Evolutionary conservation across 2,113 vertebrate species (phyloP), one percentile per base, ranked within the genome.

Genomic region (Verasper variegatus): DNA sequence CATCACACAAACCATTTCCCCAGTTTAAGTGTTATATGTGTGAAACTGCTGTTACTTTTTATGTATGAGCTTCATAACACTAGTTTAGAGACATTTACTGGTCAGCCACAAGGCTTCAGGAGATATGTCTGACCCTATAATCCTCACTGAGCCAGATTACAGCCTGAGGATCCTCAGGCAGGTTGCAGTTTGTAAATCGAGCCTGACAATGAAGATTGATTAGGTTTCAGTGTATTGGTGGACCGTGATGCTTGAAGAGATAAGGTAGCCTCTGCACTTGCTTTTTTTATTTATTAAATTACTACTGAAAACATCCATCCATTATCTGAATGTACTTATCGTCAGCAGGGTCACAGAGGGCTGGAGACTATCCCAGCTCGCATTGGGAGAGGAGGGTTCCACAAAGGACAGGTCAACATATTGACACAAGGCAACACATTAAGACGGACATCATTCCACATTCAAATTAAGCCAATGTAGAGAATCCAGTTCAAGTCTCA

Each of bases 151-250:
- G 58, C 76, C 58, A 81, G 74, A 83, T 68, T 80, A 42, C 64
- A 63, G 67, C 58, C 26, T 11, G 10, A 67, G 52, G 37, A 37
- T 73, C 64, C 65, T 51, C 40, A 63, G 69, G 67, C 71, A 65
- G 11, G 31, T 40, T 23, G 20, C 26, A 18, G 40, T 78, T 75
- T 76, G 71, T 79, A 47, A 83, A 84, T 77, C 70, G 55, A 56
- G 66, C 52, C 55, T 59, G 67, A 68, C 76, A 78, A 68, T 69
- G 58, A 80, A 63, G 73, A 88, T 79, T 84, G 82, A 78, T 83
- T 77, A 60, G 68, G 42, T 49, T 60, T 71, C 35, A 78, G 18
- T 62, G 68, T 66, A 78, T 78, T 72, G 57, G 55, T 37, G 61
- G 21, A 66, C 65, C 58, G 65, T 64, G 18, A 64, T 67, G 75